Evolutionary conservation across 1,140 invertebrate species (phyloP).

Genomic region (Vanessa tameamea): DNA sequence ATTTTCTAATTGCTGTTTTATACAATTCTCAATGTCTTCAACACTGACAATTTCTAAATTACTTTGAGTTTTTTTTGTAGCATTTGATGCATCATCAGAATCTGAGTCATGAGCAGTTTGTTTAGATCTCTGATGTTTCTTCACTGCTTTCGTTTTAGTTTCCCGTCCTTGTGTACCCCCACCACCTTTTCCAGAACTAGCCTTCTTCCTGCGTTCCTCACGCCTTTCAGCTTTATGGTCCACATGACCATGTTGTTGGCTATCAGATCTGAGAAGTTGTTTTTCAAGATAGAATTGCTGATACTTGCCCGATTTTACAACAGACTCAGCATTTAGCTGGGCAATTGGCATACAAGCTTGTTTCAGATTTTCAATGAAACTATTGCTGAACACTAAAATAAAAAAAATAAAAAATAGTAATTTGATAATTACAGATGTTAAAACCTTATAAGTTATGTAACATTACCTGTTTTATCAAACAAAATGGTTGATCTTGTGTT

Average conservation of each 20-base stretch:
- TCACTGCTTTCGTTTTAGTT: conserved; percentile 96
- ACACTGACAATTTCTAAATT: conserved; percentile 84
- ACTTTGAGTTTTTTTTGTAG: conserved; percentile 66
- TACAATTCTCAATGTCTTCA: conserved; percentile 85
- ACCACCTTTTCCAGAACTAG: conserved; percentile 90
- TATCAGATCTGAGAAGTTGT: conserved; percentile 79
- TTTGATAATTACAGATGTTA: neutral
- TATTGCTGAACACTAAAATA: conserved; percentile 81
- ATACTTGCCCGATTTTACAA: conserved; percentile 85
- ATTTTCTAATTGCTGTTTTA: conserved; percentile 84
- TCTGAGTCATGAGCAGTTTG: conserved; percentile 81
- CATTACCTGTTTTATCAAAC: conserved; percentile 81
- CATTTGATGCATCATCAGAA: conserved; percentile 82
- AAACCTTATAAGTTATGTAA: neutral
- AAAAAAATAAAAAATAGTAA: conserved; percentile 16
- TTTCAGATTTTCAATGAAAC: conserved; percentile 86
- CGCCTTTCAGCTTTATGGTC: conserved; percentile 87
- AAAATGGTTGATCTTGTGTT: conserved; percentile 78
- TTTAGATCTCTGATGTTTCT: conserved; percentile 84
- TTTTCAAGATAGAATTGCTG: conserved; percentile 84
- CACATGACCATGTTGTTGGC: conserved; percentile 65
- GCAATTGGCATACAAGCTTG: conserved; percentile 86
- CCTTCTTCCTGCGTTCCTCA: conserved; percentile 94
- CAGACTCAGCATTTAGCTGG: conserved; percentile 87
- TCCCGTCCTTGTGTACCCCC: conserved; percentile 96